A percentile compares a stretch with the other conserved stretches of the same genome.
Evolutionary conservation across 2,113 vertebrate species (phyloP).

Genomic region (Verasper variegatus): DNA sequence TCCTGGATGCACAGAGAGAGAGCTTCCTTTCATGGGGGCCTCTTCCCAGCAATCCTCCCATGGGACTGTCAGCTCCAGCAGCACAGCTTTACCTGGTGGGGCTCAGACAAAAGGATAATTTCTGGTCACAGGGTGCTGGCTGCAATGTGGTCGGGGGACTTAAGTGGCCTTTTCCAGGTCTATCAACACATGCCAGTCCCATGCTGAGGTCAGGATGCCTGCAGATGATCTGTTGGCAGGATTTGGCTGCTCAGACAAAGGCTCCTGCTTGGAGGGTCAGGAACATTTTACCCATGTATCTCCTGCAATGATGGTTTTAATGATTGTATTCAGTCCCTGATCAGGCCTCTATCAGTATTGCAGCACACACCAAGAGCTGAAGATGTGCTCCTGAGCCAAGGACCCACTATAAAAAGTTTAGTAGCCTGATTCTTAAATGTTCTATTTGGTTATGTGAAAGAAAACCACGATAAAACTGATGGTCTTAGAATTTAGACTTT

Average conservation of each 20-base stretch:
- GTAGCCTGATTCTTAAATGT: too few species aligned
- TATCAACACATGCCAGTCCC: neutral
- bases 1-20: neutral
- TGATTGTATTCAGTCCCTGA: neutral
- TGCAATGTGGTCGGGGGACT: neutral
- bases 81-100: neutral
- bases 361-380: too few species aligned
- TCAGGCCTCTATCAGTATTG: neutral
- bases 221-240: neutral
- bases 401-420: too few species aligned
- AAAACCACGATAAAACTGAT: too few species aligned
- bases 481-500: too few species aligned
- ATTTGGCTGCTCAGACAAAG: neutral
- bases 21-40: neutral
- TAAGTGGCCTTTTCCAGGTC: too few species aligned
- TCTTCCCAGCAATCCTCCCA: neutral
- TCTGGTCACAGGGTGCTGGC: neutral
- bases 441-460: too few species aligned
- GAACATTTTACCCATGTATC: neutral
- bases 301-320: too few species aligned
- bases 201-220: neutral
- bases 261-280: neutral
- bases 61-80: neutral
- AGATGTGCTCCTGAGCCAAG: too few species aligned
- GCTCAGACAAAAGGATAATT: neutral